phyloP scores from a whole-genome alignment of 2,888 invertebrate genomes.

The Bugulina stolonifera region DNA sequence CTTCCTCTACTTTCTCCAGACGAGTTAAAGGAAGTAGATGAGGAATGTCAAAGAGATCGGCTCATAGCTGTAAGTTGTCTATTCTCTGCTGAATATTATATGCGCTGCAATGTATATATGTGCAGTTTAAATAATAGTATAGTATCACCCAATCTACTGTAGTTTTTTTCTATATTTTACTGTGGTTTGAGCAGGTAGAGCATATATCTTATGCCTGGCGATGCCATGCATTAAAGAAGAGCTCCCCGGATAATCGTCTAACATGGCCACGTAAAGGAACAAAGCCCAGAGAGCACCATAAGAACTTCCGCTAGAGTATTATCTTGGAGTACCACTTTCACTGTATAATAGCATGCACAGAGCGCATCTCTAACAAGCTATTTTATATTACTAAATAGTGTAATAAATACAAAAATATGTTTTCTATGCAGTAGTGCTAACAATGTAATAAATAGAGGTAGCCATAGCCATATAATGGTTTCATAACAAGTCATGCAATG shows the following conservation, averaged over 20 bases:
- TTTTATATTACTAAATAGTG: too few species aligned
- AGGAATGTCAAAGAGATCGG: conserved; percentile 43
- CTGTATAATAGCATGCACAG: background rate
- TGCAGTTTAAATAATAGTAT: too few species aligned
- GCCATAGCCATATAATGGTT: too few species aligned
- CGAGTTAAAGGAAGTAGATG: conserved; percentile 42
- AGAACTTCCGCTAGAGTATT: conserved; percentile 29
- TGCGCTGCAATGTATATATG: too few species aligned
- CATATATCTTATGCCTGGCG: conserved; percentile 39
- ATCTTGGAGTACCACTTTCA: background rate
- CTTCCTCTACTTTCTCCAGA: conserved; percentile 42
- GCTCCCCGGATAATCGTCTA: conserved; percentile 35
- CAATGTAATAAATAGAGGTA: too few species aligned
- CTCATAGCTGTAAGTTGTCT: conserved; percentile 41
- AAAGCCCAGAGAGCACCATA: conserved; percentile 35
- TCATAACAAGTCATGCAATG: too few species aligned
- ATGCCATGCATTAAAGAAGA: conserved; percentile 38
- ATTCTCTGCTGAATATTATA: too few species aligned
- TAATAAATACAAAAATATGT: too few species aligned
- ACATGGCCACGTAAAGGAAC: conserved; percentile 37
- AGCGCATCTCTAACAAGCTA: too few species aligned
- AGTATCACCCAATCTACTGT: too few species aligned
- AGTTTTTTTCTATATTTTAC: background rate
- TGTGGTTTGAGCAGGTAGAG: conserved; percentile 34
- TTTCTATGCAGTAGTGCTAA: too few species aligned